Evolutionary conservation across 2,113 vertebrate genomes (phyloP).

Genomic region (Physeter macrocephalus): DNA sequence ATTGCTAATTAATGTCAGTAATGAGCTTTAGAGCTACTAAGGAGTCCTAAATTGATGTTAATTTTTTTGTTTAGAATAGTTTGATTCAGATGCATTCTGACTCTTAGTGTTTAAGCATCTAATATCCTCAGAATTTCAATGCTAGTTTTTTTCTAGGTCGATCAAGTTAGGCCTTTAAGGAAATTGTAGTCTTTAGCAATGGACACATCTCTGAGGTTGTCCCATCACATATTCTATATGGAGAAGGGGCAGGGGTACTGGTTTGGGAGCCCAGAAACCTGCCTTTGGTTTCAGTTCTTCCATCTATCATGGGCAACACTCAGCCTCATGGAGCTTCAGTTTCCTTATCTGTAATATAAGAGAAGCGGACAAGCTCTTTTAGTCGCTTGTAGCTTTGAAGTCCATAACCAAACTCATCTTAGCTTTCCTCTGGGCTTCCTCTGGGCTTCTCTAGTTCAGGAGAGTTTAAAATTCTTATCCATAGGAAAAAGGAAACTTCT

Average conservation of each 20-base stretch:
- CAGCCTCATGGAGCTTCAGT: background rate
- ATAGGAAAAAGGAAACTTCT: background rate
- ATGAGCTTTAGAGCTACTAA: background rate
- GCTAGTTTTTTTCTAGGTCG: background rate
- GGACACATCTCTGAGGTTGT: background rate
- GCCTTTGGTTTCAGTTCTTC: background rate
- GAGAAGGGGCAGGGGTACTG: background rate
- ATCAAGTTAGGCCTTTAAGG: background rate
- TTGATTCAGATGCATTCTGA: background rate
- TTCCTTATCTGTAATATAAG: background rate
- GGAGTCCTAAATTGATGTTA: background rate
- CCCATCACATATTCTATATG: background rate
- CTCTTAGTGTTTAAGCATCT: background rate
- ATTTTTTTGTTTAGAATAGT: background rate
- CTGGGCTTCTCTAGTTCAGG: background rate
- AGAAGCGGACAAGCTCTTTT: background rate
- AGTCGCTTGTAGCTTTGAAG: background rate
- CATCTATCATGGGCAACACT: background rate
- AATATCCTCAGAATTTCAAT: background rate
- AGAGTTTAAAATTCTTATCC: background rate
- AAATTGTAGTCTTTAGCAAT: background rate
- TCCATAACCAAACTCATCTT: background rate
- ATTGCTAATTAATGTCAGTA: conserved; percentile 24
- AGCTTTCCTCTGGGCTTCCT: background rate
- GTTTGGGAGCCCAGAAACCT: background rate